Evolutionary conservation across 2,888 invertebrate species (phyloP), one percentile per base, ranked within the genome.

Genomic region (Eulithis prunata): DNA sequence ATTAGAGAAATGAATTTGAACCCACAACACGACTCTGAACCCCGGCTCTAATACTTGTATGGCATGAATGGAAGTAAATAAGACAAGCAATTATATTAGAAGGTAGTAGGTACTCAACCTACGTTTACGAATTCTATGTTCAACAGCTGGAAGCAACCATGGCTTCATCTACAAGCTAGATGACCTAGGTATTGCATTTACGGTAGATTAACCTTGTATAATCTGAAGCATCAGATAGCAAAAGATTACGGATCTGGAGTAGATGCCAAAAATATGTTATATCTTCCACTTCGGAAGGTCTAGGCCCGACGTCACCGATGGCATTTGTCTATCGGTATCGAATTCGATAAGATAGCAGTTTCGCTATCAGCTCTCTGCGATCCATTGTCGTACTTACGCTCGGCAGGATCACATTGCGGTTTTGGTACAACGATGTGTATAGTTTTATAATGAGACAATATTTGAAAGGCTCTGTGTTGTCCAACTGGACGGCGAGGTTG

Each of bases 341-440:
- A 81, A 79, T 75, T 69, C 77, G 89, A 90, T 90, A 89, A 90
- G 90, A 90, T 89, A 86, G 72, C 70, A 71, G 61, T 79, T 77
- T 83, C 72, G 79, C 80, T 85, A 83, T 85, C 85, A 80, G 54
- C 38, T 38, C 75, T 74, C 72, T 73, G 60, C 72, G 63, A 69
- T 57, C 76, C 79, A 81, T 78, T 81, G 82, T 84, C 78, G 76
- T 82, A 78, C 82, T 81, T 78, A 77, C 77, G 71, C 76, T 79
- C 72, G 73, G 71, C 64, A 67, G 66, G 80, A 79, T 77, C 78
- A 75, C 70, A 72, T 72, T 66, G 76, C 77, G 71, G 61, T 68
- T 59, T 64, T 53, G 55, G 69, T 70, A 49, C 56, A 71, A 69
- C 75, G 76, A 81, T 82, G 82, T 78, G 75, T 69, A 66, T 71